A percentile compares a stretch with the other conserved stretches of the same genome.
phyloP scores from a whole-genome alignment of 2,888 invertebrate genomes.

The Acheta domesticus region DNA sequence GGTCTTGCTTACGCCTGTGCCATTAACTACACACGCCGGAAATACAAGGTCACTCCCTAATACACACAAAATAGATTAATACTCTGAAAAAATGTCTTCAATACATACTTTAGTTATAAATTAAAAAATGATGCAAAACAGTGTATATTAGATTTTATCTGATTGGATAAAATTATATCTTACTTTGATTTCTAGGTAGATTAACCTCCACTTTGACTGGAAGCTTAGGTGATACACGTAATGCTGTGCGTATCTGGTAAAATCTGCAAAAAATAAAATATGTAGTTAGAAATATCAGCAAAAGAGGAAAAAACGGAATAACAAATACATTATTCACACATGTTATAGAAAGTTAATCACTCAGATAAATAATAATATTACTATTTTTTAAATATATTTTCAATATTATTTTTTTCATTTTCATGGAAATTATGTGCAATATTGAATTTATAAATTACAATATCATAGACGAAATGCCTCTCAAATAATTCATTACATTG shows the following conservation, averaged over 20 bases:
- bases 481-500: no score
- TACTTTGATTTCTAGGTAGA: conserved; percentile 49
- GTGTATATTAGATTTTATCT: background rate
- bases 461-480: no score
- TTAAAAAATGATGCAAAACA: conserved; percentile 9
- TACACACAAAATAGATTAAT: background rate
- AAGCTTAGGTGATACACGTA: conserved; percentile 84
- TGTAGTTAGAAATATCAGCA: no score
- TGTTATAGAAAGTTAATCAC: no score
- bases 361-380: no score
- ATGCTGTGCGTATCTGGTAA: conserved; percentile 85
- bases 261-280: conserved; percentile 57
- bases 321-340: no score
- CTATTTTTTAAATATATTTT: no score
- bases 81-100: no score
- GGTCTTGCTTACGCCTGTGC: conserved; percentile 75
- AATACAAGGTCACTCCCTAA: conserved; percentile 44
- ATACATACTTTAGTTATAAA: background rate
- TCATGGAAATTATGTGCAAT: no score
- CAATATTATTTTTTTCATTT: no score
- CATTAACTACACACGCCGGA: conserved; percentile 53
- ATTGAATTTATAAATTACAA: no score
- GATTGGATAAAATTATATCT: conserved; percentile 24
- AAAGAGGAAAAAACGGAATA: no score
- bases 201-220: conserved; percentile 86